A percentile compares a stretch with the other conserved stretches of the same genome.
Conservation (phyloP, 2,888 invertebrate genomes). For the Calliphora vomitoria region DNA sequence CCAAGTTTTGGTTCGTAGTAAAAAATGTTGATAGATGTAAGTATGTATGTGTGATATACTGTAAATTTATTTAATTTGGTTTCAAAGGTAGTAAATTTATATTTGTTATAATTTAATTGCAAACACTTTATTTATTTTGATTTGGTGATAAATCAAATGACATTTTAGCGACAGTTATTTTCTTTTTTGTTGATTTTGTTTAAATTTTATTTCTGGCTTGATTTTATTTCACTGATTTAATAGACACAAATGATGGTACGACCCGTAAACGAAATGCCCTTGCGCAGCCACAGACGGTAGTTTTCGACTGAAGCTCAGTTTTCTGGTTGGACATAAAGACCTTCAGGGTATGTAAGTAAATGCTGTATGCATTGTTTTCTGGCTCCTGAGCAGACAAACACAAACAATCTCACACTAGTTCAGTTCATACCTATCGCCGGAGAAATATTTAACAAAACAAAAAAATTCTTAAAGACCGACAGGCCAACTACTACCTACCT, state of each 20-base stretch:
- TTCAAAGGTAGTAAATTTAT: conserved; percentile 27
- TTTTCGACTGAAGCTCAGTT: conserved; percentile 83
- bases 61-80: not conserved
- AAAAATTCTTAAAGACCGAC: conserved; percentile 56
- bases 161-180: conserved; percentile 11
- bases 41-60: not conserved
- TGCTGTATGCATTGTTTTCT: conserved; percentile 67
- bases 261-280: conserved; percentile 82
- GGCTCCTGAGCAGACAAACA: conserved; percentile 62
- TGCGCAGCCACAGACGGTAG: conserved; percentile 83
- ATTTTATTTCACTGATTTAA: conserved; percentile 67
- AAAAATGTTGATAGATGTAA: not conserved
- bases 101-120: conserved; percentile 34
- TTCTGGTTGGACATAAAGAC: conserved; percentile 83
- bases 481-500: conserved; percentile 63
- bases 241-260: conserved; percentile 63
- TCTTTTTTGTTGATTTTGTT: conserved; percentile 48
- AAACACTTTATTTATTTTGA: conserved; percentile 45
- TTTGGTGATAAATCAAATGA: conserved; percentile 48
- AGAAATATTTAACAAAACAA: conserved; percentile 54
- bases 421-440: conserved; percentile 39
- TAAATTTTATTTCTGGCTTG: conserved; percentile 53
- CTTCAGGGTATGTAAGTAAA: conserved; percentile 83
- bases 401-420: conserved; percentile 31
- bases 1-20: not conserved